Percentiles rank a stretch among this genome's conserved stretches.
Evolutionary conservation across 2,888 invertebrate species (phyloP).

Genomic region (Ormyrus labotus): DNA sequence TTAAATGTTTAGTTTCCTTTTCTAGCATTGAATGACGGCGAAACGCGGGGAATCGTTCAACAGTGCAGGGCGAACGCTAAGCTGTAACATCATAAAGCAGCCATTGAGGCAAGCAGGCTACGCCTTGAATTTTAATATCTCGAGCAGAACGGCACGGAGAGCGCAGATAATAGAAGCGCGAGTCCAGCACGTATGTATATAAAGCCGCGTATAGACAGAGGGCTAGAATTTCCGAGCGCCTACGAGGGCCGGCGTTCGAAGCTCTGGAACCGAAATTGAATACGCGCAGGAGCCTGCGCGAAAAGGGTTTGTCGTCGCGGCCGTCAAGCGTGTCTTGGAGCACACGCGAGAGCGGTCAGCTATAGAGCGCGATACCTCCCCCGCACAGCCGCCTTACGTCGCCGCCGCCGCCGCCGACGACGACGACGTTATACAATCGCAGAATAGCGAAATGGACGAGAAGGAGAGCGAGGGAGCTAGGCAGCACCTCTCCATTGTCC

Average conservation of each 20-base stretch:
- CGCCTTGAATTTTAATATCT: conserved; percentile 49
- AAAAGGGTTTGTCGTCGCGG: conserved; percentile 58
- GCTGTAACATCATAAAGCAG: conserved; percentile 15
- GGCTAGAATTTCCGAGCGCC: conserved; percentile 25
- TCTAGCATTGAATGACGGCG: neutral
- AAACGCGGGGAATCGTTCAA: neutral
- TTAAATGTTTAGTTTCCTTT: neutral
- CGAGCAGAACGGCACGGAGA: conserved; percentile 3
- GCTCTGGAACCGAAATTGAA: conserved; percentile 69
- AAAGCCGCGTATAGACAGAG: neutral
- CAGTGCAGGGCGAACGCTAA: neutral
- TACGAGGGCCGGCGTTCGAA: conserved; percentile 48
- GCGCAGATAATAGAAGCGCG: conserved; percentile 37
- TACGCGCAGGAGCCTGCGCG: conserved; percentile 52
- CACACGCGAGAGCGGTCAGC: conserved; percentile 65
- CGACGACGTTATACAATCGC: conserved; percentile 58
- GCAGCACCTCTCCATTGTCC: conserved; percentile 68
- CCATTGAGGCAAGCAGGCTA: conserved; percentile 16
- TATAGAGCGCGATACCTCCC: conserved; percentile 55
- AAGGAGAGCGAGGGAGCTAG: conserved; percentile 56
- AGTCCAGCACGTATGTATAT: conserved; percentile 12
- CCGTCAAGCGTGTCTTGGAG: conserved; percentile 73
- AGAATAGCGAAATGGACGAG: conserved; percentile 66
- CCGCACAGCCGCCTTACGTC: conserved; percentile 63
- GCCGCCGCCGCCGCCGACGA: conserved; percentile 56